Percentiles rank a stretch among this genome's conserved stretches.
These are phyloP conservation scores for Lepeophtheirus nordmannii DNA, from an alignment of 2,888 invertebrate genomes.

Conservation along the genomic window DNA sequence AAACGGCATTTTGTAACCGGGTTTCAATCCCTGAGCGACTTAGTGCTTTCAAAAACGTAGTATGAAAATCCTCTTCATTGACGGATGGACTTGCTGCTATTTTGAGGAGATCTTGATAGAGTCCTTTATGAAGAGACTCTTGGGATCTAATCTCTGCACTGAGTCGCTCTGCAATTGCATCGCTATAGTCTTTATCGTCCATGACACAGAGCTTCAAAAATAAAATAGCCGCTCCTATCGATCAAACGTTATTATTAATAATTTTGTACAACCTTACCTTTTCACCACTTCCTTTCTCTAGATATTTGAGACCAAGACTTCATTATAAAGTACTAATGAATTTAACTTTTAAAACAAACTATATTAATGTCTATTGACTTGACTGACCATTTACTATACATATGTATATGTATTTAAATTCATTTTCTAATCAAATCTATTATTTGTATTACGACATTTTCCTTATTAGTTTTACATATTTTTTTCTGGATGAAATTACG, in stretches of 20 bases:
- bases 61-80: conserved; percentile 19
- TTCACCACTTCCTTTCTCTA: too few species aligned
- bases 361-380: too few species aligned
- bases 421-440: too few species aligned
- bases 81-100: conserved; percentile 9
- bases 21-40: conserved; percentile 20
- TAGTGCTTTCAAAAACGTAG: conserved; percentile 22
- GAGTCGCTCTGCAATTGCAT: conserved; percentile 6
- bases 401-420: too few species aligned
- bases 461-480: too few species aligned
- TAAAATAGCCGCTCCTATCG: not conserved
- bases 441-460: too few species aligned
- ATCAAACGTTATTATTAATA: not conserved
- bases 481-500: too few species aligned
- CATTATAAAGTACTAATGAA: too few species aligned
- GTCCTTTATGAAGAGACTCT: conserved; percentile 2
- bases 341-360: too few species aligned
- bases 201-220: not conserved
- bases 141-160: conserved; percentile 1
- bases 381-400: too few species aligned
- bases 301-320: too few species aligned
- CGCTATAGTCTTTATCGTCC: not conserved
- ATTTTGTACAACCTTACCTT: too few species aligned
- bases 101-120: conserved; percentile 6
- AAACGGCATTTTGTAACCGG: conserved; percentile 16